Conservation (phyloP, 2,888 invertebrate species). For the Pandemis heparana region DNA sequence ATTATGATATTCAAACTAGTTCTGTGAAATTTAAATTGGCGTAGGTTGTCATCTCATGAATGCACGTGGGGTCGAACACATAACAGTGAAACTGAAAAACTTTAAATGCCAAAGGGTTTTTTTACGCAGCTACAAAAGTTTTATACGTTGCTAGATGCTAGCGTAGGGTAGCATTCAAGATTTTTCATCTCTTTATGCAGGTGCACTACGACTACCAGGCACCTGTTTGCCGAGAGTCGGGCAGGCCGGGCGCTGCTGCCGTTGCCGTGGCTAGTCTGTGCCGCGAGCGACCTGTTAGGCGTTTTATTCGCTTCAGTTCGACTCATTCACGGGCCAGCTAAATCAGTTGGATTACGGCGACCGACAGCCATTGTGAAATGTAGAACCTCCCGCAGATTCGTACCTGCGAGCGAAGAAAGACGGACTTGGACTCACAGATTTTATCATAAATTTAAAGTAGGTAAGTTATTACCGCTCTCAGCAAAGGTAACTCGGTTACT, state of each 20-base stretch:
- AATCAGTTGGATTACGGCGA: conserved; percentile 66
- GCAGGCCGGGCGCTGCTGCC: not conserved
- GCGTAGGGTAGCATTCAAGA: too few species aligned
- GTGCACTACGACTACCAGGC: not conserved
- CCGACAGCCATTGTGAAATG: conserved; percentile 55
- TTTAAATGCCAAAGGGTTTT: too few species aligned
- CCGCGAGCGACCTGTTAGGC: conserved; percentile 58
- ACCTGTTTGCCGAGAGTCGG: conserved; percentile 18
- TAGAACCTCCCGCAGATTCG: conserved; percentile 69
- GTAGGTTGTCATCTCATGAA: not conserved
- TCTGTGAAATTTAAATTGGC: not conserved
- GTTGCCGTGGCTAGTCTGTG: conserved; percentile 58
- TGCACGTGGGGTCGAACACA: not conserved
- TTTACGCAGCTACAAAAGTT: too few species aligned
- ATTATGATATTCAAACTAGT: conserved; percentile 3
- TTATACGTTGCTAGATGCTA: too few species aligned
- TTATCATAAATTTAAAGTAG: conserved; percentile 63
- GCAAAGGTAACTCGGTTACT: conserved; percentile 44
- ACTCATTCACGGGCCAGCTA: conserved; percentile 69
- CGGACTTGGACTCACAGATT: conserved; percentile 63
- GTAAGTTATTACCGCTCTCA: conserved; percentile 35
- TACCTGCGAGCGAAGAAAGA: conserved; percentile 65
- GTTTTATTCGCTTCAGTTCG: conserved; percentile 68
- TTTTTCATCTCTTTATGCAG: too few species aligned
- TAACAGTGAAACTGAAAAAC: not conserved